Conservation (phyloP, 2,888 invertebrate genomes). For the Sepiola atlantica region DNA sequence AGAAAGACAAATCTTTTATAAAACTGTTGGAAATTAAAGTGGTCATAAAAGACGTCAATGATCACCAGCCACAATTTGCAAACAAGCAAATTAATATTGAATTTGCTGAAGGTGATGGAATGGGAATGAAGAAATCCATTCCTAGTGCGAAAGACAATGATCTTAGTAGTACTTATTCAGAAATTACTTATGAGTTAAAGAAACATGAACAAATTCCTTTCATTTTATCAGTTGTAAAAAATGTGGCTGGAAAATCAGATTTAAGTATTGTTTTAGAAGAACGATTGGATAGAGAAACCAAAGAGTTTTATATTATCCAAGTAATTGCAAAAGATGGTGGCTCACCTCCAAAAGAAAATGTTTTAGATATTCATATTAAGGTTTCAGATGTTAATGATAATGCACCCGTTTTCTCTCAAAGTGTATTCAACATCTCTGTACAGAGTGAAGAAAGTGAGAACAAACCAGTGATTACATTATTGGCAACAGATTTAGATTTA, state of each 20-base stretch:
- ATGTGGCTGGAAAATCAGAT: neutral
- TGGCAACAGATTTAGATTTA: neutral
- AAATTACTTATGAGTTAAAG: neutral
- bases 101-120: conserved; percentile 48
- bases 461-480: conserved; percentile 13
- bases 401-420: conserved; percentile 49
- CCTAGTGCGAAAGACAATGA: conserved; percentile 33
- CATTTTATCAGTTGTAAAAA: neutral
- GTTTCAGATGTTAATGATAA: conserved; percentile 52
- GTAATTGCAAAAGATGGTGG: conserved; percentile 50
- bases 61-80: conserved; percentile 50
- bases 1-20: neutral
- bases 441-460: neutral
- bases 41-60: conserved; percentile 51
- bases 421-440: conserved; percentile 41
- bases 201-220: neutral
- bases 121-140: conserved; percentile 10
- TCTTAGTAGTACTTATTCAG: neutral
- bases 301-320: neutral
- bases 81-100: neutral
- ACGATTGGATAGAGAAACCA: conserved; percentile 48
- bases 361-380: conserved; percentile 47
- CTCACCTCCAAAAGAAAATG: neutral
- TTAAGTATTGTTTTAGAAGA: neutral
- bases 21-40: conserved; percentile 39